Base-by-base conservation (phyloP, 2,113 vertebrate species). In the Pao palembangensis region DNA sequence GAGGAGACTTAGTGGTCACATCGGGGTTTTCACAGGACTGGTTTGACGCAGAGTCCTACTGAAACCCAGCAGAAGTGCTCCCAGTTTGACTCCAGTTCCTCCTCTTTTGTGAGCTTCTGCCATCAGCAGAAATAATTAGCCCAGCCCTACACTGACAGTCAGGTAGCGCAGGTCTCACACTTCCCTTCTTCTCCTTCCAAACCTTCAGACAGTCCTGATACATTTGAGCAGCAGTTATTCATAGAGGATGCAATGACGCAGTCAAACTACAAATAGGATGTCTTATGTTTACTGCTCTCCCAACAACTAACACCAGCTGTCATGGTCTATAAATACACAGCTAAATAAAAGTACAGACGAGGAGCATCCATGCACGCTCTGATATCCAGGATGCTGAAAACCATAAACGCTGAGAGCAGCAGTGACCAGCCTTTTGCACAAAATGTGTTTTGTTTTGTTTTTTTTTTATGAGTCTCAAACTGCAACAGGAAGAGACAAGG, bases 111-210 rank as follows among this genome's bases (percentile, higher is more conserved):
- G 64, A 76, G 66, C 42, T 43, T 20, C 53, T 69, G 67, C 67
- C 75, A 78, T 73, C 64, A 74, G 64, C 66, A 55, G 65, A 79
- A 79, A 79, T 75, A 79, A 79, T 75, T 67, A 74, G 72, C 69
- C 62, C 25, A 42, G 8, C 3, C 13, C 47, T 74, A 69, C 64
- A 74, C 17, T 41, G 48, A 56, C 38, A 0, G 52, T 76, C 28
- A 51, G 64, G 64, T 54, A 54, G 63, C 69, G 53, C 64, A 46
- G 44, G 20, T 61, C 21, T 60, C 57, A 52, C 72, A 77, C 61
- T 72, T 68, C 69, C 55, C 49, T 1, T 53, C 59, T 42, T 52
- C 41, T 64, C 61, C 20, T 42, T 67, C 64, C 59, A 67, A 58
- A 78, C 47, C 11, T 69, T 73, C 31, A 73, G 20, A 72, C 42